Evolutionary conservation across 2,797 vertebrate species (phyloP), one percentile per base, ranked within the genome.

Genomic region (Peromyscus attwateri): DNA sequence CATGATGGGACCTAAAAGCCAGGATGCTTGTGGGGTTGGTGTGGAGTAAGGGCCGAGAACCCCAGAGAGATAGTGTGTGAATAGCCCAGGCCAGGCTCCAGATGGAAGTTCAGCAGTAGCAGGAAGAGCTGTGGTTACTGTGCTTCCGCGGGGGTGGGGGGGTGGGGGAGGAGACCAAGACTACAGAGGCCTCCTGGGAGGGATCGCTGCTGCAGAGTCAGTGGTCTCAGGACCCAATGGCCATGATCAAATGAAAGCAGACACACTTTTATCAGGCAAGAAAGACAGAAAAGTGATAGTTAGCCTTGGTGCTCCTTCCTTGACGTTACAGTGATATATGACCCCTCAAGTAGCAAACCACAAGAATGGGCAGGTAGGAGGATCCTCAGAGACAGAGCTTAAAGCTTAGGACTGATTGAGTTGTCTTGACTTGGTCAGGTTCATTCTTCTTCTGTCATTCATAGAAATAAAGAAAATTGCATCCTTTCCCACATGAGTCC

Each of bases 221-320:
- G 1, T 27, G 55, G 49, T 1, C 27, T 16, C 23, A 25, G 46
- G 31, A 62, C 17, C 83, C 55, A 27, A 16, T 25, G 64, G 49
- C 49, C 92, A 93, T 77, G 73, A 31, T n/a, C 60, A 81, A 64
- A 68, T 21, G 80, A 89, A 94, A 93, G 68, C 81, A 52, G 64
- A 62, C 46, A 55, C 3, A 23, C 23, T 89, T 60, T 82, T 10
- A 85, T 77, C 52, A 60, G 34, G 80, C 57, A 40, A 89, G 60
- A 81, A 62, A 91, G 91, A 81, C 14, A 77, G 92, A 73, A 85
- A 17, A 55, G 66, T 46, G 37, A 43, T 31, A 66, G 23, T 13
- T 89, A 83, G 43, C 40, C 55, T 84, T 73, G 29, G 37, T 60
- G 40, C 11, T 27, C 31, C 55, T 87, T 64, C 23, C 52, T 37